A percentile compares a stretch with the other conserved stretches of the same genome.
Evolutionary conservation across 2,888 invertebrate species (phyloP).

Genomic region (Mallateleia sp.): DNA sequence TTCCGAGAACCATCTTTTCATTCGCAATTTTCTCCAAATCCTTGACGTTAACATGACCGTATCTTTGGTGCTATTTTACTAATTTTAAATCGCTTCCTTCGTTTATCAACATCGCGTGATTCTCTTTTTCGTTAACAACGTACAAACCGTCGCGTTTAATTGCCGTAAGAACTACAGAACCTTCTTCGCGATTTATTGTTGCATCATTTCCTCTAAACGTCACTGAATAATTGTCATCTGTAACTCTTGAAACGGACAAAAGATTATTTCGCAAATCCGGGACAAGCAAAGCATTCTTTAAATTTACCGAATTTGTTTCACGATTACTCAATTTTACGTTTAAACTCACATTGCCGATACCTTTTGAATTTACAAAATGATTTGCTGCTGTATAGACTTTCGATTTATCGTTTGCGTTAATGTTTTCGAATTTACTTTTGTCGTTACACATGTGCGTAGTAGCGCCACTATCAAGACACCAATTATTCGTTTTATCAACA

Average conservation of each 20-base stretch:
- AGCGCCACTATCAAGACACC: conserved; percentile 67
- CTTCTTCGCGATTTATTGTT: conserved; percentile 64
- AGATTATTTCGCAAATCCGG: conserved; percentile 17
- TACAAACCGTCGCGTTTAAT: conserved; percentile 13
- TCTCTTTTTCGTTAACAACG: conserved; percentile 18
- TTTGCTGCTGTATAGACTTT: conserved; percentile 60
- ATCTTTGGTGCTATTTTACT: conserved; percentile 43
- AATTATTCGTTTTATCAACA: conserved; percentile 23
- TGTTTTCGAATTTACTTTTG: conserved; percentile 4
- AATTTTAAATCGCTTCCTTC: conserved; percentile 20
- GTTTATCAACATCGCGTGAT: background rate
- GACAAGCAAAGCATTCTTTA: background rate
- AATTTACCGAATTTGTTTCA: background rate
- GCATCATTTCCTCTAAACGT: conserved; percentile 77
- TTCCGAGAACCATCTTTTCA: conserved; percentile 6
- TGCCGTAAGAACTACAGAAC: conserved; percentile 39
- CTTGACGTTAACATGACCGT: conserved; percentile 38
- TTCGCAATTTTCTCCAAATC: conserved; percentile 40
- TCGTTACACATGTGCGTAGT: conserved; percentile 41
- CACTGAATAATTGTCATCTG: conserved; percentile 78
- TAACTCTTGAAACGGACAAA: conserved; percentile 67
- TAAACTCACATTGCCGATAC: conserved; percentile 43
- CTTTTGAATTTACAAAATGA: conserved; percentile 43
- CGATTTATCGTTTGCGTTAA: conserved; percentile 4
- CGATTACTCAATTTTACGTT: background rate